phyloP scores from a whole-genome alignment of 2,113 vertebrate species.

The Petaurus breviceps region DNA sequence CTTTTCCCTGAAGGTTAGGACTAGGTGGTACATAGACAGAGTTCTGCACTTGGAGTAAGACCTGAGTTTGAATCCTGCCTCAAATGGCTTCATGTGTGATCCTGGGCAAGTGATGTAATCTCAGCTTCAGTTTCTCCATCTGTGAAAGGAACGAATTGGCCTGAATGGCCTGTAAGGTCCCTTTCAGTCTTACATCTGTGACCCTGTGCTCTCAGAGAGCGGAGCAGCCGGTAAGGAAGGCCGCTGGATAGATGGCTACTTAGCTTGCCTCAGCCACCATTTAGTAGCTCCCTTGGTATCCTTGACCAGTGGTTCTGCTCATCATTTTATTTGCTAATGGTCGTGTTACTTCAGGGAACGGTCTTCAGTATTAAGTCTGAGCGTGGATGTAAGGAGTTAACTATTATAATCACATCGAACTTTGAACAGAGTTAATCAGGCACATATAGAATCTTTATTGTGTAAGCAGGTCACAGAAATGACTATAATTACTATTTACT shows the following conservation, averaged over 20 bases:
- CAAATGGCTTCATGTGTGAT: not conserved
- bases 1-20: not conserved
- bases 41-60: not conserved
- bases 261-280: not conserved
- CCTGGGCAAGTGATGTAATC: not conserved
- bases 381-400: not conserved
- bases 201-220: not conserved
- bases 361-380: not conserved
- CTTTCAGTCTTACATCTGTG: not conserved
- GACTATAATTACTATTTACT: not conserved
- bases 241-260: not conserved
- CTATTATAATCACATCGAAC: constrained; percentile 1
- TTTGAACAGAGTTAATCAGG: not conserved
- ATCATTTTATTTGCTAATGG: not conserved
- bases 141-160: not conserved
- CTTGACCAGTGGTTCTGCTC: not conserved
- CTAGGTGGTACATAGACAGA: not conserved
- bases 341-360: not conserved
- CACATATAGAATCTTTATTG: constrained; percentile 3
- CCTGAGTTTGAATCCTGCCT: not conserved
- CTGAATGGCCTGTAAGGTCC: not conserved
- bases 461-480: constrained; percentile 6
- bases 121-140: not conserved
- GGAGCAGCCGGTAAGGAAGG: not conserved
- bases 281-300: not conserved